Evolutionary conservation across 2,113 vertebrate species (phyloP), one percentile per base, ranked within the genome.

Genomic region (Megaceryle torquata): DNA sequence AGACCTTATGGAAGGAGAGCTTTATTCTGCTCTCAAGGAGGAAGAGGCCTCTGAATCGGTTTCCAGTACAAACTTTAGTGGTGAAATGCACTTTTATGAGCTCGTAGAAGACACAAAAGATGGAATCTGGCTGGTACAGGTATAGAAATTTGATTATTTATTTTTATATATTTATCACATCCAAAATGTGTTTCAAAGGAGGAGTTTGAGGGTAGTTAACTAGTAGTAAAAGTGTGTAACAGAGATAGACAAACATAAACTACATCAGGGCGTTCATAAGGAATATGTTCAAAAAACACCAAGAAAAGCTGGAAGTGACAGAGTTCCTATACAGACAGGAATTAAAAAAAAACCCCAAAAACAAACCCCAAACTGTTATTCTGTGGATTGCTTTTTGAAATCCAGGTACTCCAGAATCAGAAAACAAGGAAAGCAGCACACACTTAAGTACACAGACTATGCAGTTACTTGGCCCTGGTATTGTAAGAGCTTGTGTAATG

Each of bases 11-110:
- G 99, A 99, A 59, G 99, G 99, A 81, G 99, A 99, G 97, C 98
- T 99, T 84, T 99, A 99, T 96, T 99, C 99, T 8, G 99, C 99
- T 94, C 98, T 99, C 75, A 99, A 99, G 94, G 99, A 99, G 96
- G 98, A 99, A 89, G 99, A 99, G 97, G 98, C 98, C 59, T 98
- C 98, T 2, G 99, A 99, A 54, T 98, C 98, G 0, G 98, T 98
- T 90, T 98, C 98, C 93, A 99, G 98, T 94, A 99, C 99, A 54
- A 98, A 99, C 96, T 99, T 99, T 86, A 99, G 98, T 87, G 99
- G 99, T 89, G 99, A 99, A 97, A 99, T 99, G 98, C 99, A 99
- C 97, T 99, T 99, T 97, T 99, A 99, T 93, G 99, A 99, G 91
- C 97, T 99, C 56, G 99, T 99, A 67, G 99, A 99, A 97, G 99